Evolutionary conservation across 2,797 vertebrate species (phyloP).

Genomic region (Clarias fuscus): DNA sequence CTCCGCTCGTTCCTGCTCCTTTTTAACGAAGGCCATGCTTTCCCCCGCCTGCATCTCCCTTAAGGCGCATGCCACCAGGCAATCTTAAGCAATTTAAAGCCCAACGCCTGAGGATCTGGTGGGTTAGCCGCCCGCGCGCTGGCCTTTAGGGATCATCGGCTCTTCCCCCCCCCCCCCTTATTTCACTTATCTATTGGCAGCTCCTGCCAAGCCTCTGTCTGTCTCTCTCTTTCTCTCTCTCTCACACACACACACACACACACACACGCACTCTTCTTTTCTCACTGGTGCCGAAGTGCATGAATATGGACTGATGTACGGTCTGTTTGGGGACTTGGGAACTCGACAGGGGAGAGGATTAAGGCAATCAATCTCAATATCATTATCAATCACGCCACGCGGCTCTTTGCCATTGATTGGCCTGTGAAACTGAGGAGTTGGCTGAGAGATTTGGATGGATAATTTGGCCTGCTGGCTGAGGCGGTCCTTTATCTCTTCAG

Average conservation of each 20-base stretch:
- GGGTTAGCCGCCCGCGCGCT: slow-evolving; percentile 75
- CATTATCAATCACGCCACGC: slow-evolving; percentile 84
- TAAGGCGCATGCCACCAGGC: slow-evolving; percentile 78
- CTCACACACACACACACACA: slow-evolving; percentile 61
- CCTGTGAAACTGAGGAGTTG: slow-evolving; percentile 80
- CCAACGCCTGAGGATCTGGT: slow-evolving; percentile 72
- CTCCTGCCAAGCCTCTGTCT: slow-evolving; percentile 71
- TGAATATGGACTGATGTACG: slow-evolving; percentile 77
- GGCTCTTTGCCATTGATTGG: slow-evolving; percentile 79
- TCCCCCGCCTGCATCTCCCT: slow-evolving; percentile 62
- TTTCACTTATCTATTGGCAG: slow-evolving; percentile 84
- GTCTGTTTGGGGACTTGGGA: slow-evolving; percentile 82
- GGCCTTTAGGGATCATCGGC: slow-evolving; percentile 76
- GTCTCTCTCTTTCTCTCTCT: slow-evolving; percentile 8
- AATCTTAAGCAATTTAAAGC: slow-evolving; percentile 85
- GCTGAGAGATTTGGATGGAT: slow-evolving; percentile 83
- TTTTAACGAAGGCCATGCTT: slow-evolving; percentile 80
- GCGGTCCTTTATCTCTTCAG: slow-evolving; percentile 42
- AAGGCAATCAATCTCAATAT: slow-evolving; percentile 89
- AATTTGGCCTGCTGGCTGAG: slow-evolving; percentile 80
- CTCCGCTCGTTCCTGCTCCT: slow-evolving; percentile 72
- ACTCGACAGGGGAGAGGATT: slow-evolving; percentile 79
- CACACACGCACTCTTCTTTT: slow-evolving; percentile 50
- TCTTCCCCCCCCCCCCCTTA: slow-evolving; percentile 61
- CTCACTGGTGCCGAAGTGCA: slow-evolving; percentile 69